These are phyloP conservation scores for Poecile atricapillus DNA, from an alignment of 2,113 vertebrate species.

Conservation along the genomic window DNA sequence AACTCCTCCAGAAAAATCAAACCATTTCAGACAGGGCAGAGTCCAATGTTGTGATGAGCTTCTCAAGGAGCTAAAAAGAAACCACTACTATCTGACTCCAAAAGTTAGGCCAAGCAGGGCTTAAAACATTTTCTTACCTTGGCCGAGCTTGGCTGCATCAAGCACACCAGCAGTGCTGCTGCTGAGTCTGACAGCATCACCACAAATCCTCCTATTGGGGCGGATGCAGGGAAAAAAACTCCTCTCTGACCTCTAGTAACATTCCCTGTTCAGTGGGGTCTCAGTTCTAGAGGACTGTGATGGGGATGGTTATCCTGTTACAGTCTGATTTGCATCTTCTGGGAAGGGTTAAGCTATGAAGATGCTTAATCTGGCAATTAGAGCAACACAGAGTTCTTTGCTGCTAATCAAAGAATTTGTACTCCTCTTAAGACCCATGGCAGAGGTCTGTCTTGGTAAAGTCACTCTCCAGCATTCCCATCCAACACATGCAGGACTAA, in stretches of 20 bases:
- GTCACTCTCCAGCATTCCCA: neutral
- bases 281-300: neutral
- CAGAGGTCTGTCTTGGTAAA: neutral
- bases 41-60: neutral
- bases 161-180: neutral
- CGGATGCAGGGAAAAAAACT: neutral
- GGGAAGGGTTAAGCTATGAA: neutral
- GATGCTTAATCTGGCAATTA: neutral
- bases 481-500: neutral
- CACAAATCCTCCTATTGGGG: neutral
- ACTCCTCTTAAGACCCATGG: neutral
- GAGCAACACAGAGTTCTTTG: neutral
- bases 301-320: neutral
- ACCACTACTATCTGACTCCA: fast-evolving
- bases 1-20: neutral
- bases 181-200: neutral
- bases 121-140: neutral
- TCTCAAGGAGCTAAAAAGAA: neutral
- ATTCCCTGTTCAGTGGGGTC: neutral
- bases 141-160: neutral
- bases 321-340: neutral
- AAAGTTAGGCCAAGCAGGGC: neutral
- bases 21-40: neutral
- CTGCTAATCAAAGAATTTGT: neutral
- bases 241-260: neutral